A percentile compares a stretch with the other conserved stretches of the same genome.
Conservation (phyloP, 2,888 invertebrate genomes). For the Heliconius cydno region DNA sequence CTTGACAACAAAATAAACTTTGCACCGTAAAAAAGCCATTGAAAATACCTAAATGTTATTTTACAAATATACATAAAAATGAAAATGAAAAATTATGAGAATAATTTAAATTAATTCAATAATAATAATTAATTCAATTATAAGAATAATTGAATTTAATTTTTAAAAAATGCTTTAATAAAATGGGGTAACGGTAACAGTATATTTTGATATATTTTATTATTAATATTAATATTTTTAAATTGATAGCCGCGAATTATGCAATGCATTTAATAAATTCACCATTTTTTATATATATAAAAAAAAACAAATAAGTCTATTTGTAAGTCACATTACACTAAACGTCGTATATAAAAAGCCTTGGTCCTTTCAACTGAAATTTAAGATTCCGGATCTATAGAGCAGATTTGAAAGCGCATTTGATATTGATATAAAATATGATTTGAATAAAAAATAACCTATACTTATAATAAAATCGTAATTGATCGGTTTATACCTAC, state of each 20-base stretch:
- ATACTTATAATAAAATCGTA: no score
- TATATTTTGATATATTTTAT: no score
- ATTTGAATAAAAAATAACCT: slow-evolving; percentile 12
- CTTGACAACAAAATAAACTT: background rate
- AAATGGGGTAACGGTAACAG: no score
- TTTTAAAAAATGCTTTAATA: no score
- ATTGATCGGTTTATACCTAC: no score
- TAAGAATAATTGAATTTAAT: no score
- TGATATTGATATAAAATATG: slow-evolving; percentile 11
- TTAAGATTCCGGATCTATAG: slow-evolving; percentile 31
- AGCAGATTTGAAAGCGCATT: slow-evolving; percentile 20
- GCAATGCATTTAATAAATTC: background rate
- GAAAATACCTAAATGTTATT: background rate
- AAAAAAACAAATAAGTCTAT: slow-evolving; percentile 1
- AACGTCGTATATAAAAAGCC: slow-evolving; percentile 1
- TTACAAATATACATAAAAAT: background rate
- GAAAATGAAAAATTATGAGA: no score
- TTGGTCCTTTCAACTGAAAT: slow-evolving; percentile 29
- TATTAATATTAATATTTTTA: no score
- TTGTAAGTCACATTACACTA: background rate
- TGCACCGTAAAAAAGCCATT: background rate
- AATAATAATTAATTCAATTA: no score
- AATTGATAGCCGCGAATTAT: background rate
- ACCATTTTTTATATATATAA: background rate
- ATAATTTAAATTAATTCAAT: no score